Percentiles rank a stretch among this genome's conserved stretches.
Conservation (phyloP, 2,113 vertebrate genomes). For the Cebus imitator region DNA sequence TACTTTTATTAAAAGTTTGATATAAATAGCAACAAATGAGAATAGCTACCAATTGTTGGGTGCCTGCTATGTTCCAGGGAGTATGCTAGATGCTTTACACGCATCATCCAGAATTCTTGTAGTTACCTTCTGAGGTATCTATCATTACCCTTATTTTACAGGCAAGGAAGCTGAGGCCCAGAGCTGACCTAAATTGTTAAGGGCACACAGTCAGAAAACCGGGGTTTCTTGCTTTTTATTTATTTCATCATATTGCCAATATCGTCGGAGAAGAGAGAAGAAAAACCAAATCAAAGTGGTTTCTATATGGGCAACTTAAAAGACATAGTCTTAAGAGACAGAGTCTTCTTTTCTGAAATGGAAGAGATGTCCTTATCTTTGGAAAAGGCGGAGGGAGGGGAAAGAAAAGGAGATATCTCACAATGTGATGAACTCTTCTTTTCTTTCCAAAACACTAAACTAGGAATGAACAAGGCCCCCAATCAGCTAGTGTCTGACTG, state of each 20-base stretch:
- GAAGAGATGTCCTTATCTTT: slow-evolving; percentile 19
- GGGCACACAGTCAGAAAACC: not conserved
- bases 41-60: not conserved
- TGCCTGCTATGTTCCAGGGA: not conserved
- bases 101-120: not conserved
- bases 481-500: not conserved
- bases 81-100: not conserved
- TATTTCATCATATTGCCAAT: not conserved
- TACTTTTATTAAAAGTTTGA: not conserved
- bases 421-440: not conserved
- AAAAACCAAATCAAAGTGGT: not conserved
- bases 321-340: not conserved
- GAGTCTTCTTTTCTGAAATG: not conserved
- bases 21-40: not conserved
- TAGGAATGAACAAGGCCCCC: slow-evolving; percentile 6
- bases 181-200: not conserved
- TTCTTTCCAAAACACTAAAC: not conserved
- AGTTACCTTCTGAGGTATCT: not conserved
- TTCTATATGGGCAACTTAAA: not conserved
- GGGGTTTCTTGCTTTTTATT: not conserved
- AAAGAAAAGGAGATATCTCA: not conserved
- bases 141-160: not conserved
- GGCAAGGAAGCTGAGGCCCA: not conserved
- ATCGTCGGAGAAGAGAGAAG: not conserved
- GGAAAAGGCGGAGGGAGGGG: not conserved